Base-by-base conservation (phyloP, 37 sponge, comb jelly and placozoan species). In the Oopsacas minuta region DNA sequence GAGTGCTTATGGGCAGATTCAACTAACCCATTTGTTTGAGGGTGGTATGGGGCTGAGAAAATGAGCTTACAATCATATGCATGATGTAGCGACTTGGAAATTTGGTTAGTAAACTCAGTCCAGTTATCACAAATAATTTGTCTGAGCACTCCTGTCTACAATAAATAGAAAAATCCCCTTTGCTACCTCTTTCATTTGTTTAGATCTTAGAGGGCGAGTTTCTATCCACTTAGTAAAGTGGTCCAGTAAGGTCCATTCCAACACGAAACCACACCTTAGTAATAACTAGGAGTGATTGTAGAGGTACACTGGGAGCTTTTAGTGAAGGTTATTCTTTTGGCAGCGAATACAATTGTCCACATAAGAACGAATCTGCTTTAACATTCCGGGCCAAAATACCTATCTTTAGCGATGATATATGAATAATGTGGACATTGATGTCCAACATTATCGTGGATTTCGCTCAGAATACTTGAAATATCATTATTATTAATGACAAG, bases 181-280 rank as follows among this genome's bases (percentile, higher is more conserved):
- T 3, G 75, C 75, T 3, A 61, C 75, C 28, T 61, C 7, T 20
- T 7, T 61, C 7, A 34, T 34, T 61, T 61, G 32, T 61, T 61
- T 61, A 32, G 75, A 20, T 25, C 75, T 10, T 5, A 61, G 75
- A 61, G 75, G 75, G 75, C 75, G 22, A 20, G 75, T 61, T n/a
- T 61, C 75, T 32, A 61, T 61, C 75, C 75, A 61, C 30, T n/a
- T 61, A 32, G 75, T 61, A n/a, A 61, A 61, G 49, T 42, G 49
- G 15, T 42, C 49, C 49, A 42, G 7, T 61, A 10, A 61, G 75
- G 22, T 61, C 22, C 75, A 61, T 61, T 10, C 75, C 75, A 25
- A 61, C 75, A 25, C 75, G 75, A 61, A 61, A 61, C 75, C 75
- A 61, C 30, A 61, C 75, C 30, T 61, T 61, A 3, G 75, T 61